A percentile compares a stretch with the other conserved stretches of the same genome.
Conservation (phyloP, 2,888 invertebrate species). For the Oligia strigilis region DNA sequence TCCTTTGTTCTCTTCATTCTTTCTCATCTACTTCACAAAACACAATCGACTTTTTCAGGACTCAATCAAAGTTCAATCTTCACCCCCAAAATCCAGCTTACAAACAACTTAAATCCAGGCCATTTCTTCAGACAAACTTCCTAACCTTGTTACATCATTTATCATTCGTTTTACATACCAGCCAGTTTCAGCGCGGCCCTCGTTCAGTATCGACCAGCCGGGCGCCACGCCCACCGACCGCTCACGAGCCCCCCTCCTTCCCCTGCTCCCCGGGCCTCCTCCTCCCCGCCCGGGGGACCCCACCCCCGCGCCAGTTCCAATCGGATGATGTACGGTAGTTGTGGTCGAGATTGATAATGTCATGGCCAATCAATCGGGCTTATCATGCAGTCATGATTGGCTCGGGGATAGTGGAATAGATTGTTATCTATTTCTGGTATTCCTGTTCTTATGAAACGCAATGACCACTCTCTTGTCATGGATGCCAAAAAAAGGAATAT, state of each 20-base stretch:
- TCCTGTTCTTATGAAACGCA: background rate
- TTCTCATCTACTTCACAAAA: background rate
- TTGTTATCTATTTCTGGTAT: background rate
- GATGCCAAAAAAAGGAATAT: background rate
- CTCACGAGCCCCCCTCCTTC: constrained; percentile 12
- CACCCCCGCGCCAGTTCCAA: constrained; percentile 49
- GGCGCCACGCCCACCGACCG: constrained; percentile 61
- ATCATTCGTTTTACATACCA: constrained; percentile 63
- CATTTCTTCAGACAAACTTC: constrained; percentile 25
- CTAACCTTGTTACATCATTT: constrained; percentile 60
- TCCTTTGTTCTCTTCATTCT: background rate
- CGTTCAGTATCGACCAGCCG: constrained; percentile 63
- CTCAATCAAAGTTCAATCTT: too few species aligned
- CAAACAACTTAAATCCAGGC: constrained; percentile 23
- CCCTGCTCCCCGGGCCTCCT: constrained; percentile 5
- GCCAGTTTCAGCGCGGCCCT: constrained; percentile 54
- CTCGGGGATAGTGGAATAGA: background rate
- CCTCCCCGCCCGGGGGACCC: constrained; percentile 22
- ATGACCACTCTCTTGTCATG: too few species aligned
- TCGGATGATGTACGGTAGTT: constrained; percentile 52
- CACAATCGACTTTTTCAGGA: background rate
- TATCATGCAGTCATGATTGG: constrained; percentile 30
- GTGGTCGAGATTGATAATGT: constrained; percentile 49
- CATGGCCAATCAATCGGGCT: constrained; percentile 33
- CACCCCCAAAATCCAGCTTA: background rate